These are phyloP conservation scores for Umimayanthus chanpuru DNA, from an alignment of 92 coral and sea anemone genomes.

Conservation along the genomic window DNA sequence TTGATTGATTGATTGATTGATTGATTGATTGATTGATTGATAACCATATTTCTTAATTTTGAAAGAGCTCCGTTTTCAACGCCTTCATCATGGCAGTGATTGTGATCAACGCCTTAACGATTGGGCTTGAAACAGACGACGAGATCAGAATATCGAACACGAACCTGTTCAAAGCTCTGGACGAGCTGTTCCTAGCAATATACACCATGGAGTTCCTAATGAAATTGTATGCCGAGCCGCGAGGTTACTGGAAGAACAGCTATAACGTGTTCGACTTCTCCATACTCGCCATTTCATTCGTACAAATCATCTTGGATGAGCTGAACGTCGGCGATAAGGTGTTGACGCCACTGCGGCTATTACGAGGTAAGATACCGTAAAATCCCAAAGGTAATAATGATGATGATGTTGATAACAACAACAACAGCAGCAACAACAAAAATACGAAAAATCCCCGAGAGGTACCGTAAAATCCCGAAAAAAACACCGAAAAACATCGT, in stretches of 20 bases:
- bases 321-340: constrained; percentile 93
- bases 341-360: constrained; percentile 86
- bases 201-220: constrained; percentile 95
- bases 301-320: constrained; percentile 92
- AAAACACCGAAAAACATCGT: too few relatives aligned
- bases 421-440: too few relatives aligned
- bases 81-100: constrained; percentile 93
- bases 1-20: too few relatives aligned
- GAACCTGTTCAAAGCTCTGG: constrained; percentile 75
- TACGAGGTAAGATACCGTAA: constrained; percentile 72
- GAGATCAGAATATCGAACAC: constrained; percentile 58
- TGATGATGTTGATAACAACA: too few relatives aligned
- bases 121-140: constrained; percentile 93
- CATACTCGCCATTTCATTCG: constrained; percentile 82
- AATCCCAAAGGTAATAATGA: too few relatives aligned
- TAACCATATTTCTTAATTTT: not conserved
- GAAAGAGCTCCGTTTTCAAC: constrained; percentile 79
- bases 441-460: too few relatives aligned
- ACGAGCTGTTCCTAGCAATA: constrained; percentile 88
- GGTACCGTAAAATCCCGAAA: too few relatives aligned
- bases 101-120: constrained; percentile 80
- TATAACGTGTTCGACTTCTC: constrained; percentile 92
- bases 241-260: constrained; percentile 94
- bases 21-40: too few relatives aligned
- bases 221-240: constrained; percentile 92